Evolutionary conservation across 2,113 vertebrate species (phyloP).

Genomic region (Plecotus auritus): DNA sequence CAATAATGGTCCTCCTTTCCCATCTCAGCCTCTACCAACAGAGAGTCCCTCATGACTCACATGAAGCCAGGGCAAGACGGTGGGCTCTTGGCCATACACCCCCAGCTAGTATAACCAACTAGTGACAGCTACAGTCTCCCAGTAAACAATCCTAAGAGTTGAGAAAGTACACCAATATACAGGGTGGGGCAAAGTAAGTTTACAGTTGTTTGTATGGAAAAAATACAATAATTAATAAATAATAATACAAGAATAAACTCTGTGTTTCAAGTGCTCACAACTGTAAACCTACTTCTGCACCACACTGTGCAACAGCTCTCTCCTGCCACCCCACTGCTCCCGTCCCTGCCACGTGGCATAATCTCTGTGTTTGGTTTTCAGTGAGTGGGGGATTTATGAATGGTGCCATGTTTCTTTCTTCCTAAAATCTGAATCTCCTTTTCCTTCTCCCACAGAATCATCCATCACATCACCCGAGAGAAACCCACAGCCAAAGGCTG

Average conservation of each 20-base stretch:
- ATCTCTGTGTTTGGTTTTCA: not conserved
- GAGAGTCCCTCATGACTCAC: not conserved
- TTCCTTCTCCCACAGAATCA: not conserved
- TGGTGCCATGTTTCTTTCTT: not conserved
- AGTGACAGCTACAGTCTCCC: not conserved
- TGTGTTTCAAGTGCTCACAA: too few relatives aligned
- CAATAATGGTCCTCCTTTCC: not conserved
- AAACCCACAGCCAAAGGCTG: not conserved
- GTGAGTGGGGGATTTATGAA: not conserved
- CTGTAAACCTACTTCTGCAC: too few relatives aligned
- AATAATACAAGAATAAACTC: too few relatives aligned
- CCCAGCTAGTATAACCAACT: not conserved
- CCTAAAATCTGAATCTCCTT: not conserved
- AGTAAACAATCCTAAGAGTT: not conserved
- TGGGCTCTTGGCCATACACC: not conserved
- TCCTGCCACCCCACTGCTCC: not conserved
- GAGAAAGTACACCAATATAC: not conserved
- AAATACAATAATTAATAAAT: too few relatives aligned
- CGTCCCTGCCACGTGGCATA: not conserved
- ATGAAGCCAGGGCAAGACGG: not conserved
- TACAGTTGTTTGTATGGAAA: too few relatives aligned
- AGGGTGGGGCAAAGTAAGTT: too few relatives aligned
- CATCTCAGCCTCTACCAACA: not conserved
- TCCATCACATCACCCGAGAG: not conserved
- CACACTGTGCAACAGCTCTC: not conserved